Percentiles rank a stretch among this genome's conserved stretches.
phyloP scores from a whole-genome alignment of 2,797 vertebrate species.

The Danionella dracula region DNA sequence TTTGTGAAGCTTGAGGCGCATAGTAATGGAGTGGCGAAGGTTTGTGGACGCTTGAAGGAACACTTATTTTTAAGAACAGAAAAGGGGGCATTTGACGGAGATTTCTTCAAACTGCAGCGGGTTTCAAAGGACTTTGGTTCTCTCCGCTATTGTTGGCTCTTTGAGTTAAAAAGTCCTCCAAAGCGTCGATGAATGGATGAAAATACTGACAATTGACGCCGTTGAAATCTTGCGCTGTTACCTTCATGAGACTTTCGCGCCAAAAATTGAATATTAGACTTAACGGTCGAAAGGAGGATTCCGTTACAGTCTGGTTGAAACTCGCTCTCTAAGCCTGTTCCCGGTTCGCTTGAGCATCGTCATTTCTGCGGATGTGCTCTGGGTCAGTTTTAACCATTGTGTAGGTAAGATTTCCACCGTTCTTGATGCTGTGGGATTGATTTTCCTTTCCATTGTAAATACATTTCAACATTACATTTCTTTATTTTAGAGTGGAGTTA shows the following conservation, averaged over 20 bases:
- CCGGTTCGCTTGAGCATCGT: neutral
- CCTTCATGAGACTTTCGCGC: neutral
- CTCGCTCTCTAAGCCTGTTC: neutral
- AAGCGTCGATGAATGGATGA: no score
- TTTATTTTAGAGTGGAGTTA: no score
- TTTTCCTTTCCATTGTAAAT: no score
- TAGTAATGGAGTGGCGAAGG: neutral
- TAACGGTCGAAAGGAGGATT: constrained; percentile 6
- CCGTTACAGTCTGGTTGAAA: neutral
- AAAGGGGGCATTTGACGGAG: neutral
- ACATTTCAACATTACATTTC: no score
- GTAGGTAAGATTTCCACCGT: constrained; percentile 36
- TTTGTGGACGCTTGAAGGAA: constrained; percentile 15
- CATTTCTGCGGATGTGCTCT: constrained; percentile 29
- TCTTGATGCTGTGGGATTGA: no score
- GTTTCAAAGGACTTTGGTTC: neutral
- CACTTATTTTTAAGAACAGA: no score
- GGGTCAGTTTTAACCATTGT: constrained; percentile 35
- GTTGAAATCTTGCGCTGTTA: no score
- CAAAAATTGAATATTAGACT: neutral
- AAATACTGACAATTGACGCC: no score
- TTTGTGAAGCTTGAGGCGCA: neutral
- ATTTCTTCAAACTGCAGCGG: neutral
- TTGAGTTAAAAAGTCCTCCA: no score
- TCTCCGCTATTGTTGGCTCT: no score